A percentile compares a stretch with the other conserved stretches of the same genome.
phyloP scores from a whole-genome alignment of 2,113 vertebrate species.

The Poecile atricapillus region DNA sequence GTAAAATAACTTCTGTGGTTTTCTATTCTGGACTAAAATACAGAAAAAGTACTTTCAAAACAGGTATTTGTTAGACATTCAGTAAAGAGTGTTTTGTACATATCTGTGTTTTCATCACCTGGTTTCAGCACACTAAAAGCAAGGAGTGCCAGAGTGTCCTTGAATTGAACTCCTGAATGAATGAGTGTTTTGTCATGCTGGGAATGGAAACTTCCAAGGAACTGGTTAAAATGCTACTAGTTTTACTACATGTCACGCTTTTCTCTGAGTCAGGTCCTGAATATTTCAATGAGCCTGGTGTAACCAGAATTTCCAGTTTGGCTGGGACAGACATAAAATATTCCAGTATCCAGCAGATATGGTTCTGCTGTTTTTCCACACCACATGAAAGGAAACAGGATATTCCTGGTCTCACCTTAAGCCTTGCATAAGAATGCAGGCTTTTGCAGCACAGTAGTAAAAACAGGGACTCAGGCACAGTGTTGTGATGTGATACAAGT shows the following conservation, averaged over 20 bases:
- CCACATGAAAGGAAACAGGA: neutral
- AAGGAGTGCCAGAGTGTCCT: neutral
- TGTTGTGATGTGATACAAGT: neutral
- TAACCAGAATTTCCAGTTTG: constrained; percentile 35
- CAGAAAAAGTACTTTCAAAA: neutral
- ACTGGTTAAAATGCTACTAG: neutral
- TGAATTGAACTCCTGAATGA: constrained; percentile 31
- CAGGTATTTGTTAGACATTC: neutral
- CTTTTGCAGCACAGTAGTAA: neutral
- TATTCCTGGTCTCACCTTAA: neutral
- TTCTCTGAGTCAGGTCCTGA: neutral
- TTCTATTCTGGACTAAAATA: neutral
- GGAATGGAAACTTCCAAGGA: neutral
- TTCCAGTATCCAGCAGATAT: neutral
- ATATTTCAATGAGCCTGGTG: neutral
- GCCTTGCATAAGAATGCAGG: neutral
- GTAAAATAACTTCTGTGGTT: neutral
- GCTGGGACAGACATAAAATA: neutral
- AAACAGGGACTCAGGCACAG: neutral
- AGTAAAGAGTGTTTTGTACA: neutral
- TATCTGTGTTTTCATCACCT: constrained; percentile 4
- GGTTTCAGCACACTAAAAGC: neutral
- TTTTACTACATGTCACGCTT: neutral
- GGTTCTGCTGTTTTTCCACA: neutral
- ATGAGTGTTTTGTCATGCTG: neutral